phyloP scores from a whole-genome alignment of 2,888 invertebrate genomes.

The Agrotis exclamationis region DNA sequence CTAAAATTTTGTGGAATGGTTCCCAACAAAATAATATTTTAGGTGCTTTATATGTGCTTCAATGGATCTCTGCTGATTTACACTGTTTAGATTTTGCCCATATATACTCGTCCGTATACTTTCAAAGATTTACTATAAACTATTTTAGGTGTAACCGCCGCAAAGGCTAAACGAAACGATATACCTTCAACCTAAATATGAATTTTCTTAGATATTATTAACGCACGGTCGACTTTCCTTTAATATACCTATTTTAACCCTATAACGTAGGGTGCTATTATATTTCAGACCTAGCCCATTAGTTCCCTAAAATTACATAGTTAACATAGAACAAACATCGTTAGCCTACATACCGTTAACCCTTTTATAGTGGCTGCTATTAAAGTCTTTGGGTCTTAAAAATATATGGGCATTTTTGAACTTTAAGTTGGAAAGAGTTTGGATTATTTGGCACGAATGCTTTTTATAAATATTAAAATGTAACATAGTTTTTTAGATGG shows the following conservation, averaged over 20 bases:
- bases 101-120: too few species aligned
- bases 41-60: too few species aligned
- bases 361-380: slow-evolving; percentile 23
- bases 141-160: too few species aligned
- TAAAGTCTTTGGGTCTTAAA: slow-evolving; percentile 10
- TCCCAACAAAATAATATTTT: too few species aligned
- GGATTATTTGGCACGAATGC: not conserved
- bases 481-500: too few species aligned
- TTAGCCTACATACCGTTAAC: slow-evolving; percentile 39
- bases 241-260: slow-evolving; percentile 10
- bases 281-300: slow-evolving; percentile 25
- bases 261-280: not conserved
- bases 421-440: not conserved
- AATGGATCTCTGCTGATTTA: too few species aligned
- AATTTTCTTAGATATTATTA: not conserved
- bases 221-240: not conserved
- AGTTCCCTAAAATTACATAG: slow-evolving; percentile 47
- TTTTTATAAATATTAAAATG: too few species aligned
- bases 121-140: too few species aligned
- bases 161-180: too few species aligned
- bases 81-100: too few species aligned
- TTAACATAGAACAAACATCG: slow-evolving; percentile 38
- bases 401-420: slow-evolving; percentile 20
- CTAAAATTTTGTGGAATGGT: too few species aligned
- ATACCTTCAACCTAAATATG: not conserved